Percentiles rank a stretch among this genome's conserved stretches.
These are phyloP conservation scores for Rotaria magnacalcarata DNA, from an alignment of 2,888 invertebrate genomes.

Conservation along the genomic window DNA sequence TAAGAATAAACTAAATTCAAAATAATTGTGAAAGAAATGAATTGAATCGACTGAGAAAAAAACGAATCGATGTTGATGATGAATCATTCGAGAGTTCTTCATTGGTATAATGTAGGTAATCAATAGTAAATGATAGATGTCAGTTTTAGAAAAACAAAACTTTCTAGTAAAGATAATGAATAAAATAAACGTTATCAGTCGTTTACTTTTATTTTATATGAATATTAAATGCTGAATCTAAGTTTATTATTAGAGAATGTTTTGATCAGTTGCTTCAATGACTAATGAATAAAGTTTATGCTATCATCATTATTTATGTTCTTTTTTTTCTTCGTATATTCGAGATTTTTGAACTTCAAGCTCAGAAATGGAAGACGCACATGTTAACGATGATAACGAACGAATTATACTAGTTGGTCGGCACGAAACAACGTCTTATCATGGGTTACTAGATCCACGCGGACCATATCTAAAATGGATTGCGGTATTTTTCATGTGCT, in stretches of 20 bases:
- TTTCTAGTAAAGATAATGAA: neutral
- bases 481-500: slow-evolving; percentile 47
- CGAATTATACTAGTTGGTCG: neutral
- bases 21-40: too few relatives aligned
- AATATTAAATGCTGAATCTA: neutral
- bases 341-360: neutral
- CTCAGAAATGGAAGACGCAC: neutral
- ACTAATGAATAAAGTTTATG: neutral
- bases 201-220: neutral
- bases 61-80: neutral
- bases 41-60: too few relatives aligned
- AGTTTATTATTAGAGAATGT: neutral
- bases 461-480: slow-evolving; percentile 25
- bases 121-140: neutral
- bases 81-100: neutral
- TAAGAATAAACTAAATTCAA: too few relatives aligned
- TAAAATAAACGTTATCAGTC: neutral
- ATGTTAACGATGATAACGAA: neutral
- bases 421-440: neutral
- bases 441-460: neutral
- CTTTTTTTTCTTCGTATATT: neutral
- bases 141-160: neutral
- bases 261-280: neutral
- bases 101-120: neutral
- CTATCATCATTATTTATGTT: neutral